Conservation (phyloP, 2,888 invertebrate species). For the Erpobdella octoculata region DNA sequence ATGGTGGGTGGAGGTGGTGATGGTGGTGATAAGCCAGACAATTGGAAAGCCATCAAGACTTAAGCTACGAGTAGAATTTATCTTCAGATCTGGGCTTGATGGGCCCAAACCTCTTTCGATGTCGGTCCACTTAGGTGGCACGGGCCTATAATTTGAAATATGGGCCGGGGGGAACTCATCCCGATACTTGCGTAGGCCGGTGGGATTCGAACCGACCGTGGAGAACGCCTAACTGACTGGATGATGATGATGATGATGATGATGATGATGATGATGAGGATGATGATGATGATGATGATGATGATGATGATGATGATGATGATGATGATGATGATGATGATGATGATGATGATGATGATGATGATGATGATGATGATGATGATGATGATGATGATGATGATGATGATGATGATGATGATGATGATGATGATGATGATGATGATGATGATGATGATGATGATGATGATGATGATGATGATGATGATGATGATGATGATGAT, state of each 20-base stretch:
- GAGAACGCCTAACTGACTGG: too few species aligned
- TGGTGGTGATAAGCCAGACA: too few species aligned
- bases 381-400: slow-evolving; percentile 1
- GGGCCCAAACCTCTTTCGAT: too few species aligned
- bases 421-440: background rate
- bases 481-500: background rate
- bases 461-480: background rate
- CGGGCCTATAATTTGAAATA: too few species aligned
- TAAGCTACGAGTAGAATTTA: too few species aligned
- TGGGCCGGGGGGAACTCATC: too few species aligned
- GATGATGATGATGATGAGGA: background rate
- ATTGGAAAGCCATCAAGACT: too few species aligned
- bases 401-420: background rate
- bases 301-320: slow-evolving; percentile 1
- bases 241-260: slow-evolving; percentile 1
- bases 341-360: slow-evolving; percentile 1
- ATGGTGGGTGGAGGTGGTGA: too few species aligned
- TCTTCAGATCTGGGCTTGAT: too few species aligned
- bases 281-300: slow-evolving; percentile 1
- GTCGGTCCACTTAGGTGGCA: too few species aligned
- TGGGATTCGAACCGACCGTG: too few species aligned
- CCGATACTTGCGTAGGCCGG: too few species aligned
- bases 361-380: slow-evolving; percentile 1
- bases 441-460: background rate
- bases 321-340: slow-evolving; percentile 1